Percentiles rank a stretch among this genome's conserved stretches.
These are phyloP conservation scores for Alosa alosa DNA, from an alignment of 2,113 vertebrate species.

Conservation along the genomic window DNA sequence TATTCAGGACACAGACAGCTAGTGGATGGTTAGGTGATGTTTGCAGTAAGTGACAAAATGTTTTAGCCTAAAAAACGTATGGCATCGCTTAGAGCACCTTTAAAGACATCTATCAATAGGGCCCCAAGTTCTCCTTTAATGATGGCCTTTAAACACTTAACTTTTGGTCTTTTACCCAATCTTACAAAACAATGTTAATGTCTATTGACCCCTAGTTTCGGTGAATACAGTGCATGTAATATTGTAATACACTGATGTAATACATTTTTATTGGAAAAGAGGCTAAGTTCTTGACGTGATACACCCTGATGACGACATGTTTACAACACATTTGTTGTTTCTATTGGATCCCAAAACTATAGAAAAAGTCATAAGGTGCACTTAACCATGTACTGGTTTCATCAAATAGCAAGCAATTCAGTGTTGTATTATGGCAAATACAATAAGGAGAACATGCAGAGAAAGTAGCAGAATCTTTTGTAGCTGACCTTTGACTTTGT, in stretches of 20 bases:
- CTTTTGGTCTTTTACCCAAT: background rate
- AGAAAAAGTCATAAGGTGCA: background rate
- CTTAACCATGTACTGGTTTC: slow-evolving; percentile 24
- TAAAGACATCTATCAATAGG: too few relatives aligned
- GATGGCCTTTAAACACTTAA: background rate
- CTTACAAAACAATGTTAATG: background rate
- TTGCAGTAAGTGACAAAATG: too few relatives aligned
- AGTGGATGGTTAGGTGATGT: too few relatives aligned
- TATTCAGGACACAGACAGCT: too few relatives aligned
- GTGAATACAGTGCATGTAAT: background rate
- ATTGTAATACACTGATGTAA: background rate
- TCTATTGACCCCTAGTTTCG: background rate
- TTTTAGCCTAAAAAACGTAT: too few relatives aligned
- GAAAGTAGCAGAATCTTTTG: background rate
- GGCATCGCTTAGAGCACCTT: too few relatives aligned
- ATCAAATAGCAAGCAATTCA: background rate
- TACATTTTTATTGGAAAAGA: background rate
- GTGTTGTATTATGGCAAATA: background rate
- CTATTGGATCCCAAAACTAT: background rate
- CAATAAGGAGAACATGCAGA: background rate
- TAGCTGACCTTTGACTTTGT: background rate
- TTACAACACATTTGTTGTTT: background rate
- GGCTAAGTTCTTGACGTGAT: background rate
- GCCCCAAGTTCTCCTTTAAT: background rate
- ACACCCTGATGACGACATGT: background rate